A percentile compares a stretch with the other conserved stretches of the same genome.
These are phyloP conservation scores for Dromiciops gliroides DNA, from an alignment of 2,113 vertebrate genomes.

Conservation along the genomic window DNA sequence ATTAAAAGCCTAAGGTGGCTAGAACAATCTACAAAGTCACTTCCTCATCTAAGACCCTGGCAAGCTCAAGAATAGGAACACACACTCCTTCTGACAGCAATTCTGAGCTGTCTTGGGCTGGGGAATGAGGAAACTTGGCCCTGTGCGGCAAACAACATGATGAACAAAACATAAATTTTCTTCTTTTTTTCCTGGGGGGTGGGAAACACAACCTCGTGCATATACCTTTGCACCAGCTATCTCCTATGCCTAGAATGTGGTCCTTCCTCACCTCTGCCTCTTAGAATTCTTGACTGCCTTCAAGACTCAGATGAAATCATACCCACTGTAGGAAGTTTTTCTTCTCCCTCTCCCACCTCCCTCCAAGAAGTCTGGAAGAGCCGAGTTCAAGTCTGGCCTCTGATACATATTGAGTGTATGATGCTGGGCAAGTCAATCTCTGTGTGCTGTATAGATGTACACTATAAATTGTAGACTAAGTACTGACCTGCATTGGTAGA, in stretches of 20 bases:
- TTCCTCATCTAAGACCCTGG: not conserved
- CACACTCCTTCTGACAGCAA: not conserved
- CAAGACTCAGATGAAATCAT: not conserved
- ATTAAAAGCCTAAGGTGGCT: conserved; percentile 2
- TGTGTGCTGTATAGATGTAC: not conserved
- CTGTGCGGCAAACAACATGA: not conserved
- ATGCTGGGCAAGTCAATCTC: not conserved
- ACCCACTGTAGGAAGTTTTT: not conserved
- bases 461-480: not conserved
- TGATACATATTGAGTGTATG: not conserved
- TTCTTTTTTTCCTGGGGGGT: not conserved
- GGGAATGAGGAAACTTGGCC: not conserved
- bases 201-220: not conserved
- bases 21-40: conserved; percentile 18
- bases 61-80: not conserved
- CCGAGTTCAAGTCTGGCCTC: not conserved
- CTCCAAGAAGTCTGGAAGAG: not conserved
- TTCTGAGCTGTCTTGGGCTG: not conserved
- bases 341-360: not conserved
- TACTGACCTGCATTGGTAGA: not conserved
- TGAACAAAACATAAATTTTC: not conserved
- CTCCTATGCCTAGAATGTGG: not conserved
- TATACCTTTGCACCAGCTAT: not conserved
- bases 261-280: not conserved
- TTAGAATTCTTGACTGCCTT: not conserved